Evolutionary conservation across 2,888 invertebrate species (phyloP).

Genomic region (Caradrina clavipalpis): DNA sequence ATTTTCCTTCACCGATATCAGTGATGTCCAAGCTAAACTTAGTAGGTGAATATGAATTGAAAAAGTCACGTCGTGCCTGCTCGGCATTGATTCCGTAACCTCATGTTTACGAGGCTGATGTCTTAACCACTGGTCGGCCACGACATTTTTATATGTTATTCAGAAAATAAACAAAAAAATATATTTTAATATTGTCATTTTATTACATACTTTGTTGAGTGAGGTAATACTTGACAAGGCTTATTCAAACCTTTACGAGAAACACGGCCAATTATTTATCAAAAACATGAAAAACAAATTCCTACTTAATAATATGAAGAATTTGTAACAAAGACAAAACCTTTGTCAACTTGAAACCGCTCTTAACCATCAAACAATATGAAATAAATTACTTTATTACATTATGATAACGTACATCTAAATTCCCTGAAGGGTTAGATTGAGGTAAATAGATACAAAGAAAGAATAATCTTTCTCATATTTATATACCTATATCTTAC

Average conservation of each 20-base stretch:
- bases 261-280: slow-evolving; percentile 4
- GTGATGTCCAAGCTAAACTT: too few relatives aligned
- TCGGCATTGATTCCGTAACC: too few relatives aligned
- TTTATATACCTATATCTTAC: too few relatives aligned
- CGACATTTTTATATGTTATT: too few relatives aligned
- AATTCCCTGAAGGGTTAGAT: neutral
- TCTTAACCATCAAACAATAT: neutral
- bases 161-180: neutral
- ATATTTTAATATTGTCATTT: neutral
- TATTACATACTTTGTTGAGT: slow-evolving; percentile 1
- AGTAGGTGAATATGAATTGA: too few relatives aligned
- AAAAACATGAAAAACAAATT: neutral
- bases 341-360: slow-evolving; percentile 6
- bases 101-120: too few relatives aligned
- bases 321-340: neutral
- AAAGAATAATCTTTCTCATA: too few relatives aligned
- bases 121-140: too few relatives aligned
- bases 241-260: neutral
- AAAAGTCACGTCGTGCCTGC: too few relatives aligned
- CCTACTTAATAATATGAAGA: neutral
- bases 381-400: neutral
- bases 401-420: neutral
- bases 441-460: too few relatives aligned
- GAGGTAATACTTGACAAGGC: slow-evolving; percentile 4
- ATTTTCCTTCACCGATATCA: too few relatives aligned